Evolutionary conservation across 2,113 vertebrate genomes (phyloP), one percentile per base, ranked within the genome.

Genomic region (Nibea albiflora): DNA sequence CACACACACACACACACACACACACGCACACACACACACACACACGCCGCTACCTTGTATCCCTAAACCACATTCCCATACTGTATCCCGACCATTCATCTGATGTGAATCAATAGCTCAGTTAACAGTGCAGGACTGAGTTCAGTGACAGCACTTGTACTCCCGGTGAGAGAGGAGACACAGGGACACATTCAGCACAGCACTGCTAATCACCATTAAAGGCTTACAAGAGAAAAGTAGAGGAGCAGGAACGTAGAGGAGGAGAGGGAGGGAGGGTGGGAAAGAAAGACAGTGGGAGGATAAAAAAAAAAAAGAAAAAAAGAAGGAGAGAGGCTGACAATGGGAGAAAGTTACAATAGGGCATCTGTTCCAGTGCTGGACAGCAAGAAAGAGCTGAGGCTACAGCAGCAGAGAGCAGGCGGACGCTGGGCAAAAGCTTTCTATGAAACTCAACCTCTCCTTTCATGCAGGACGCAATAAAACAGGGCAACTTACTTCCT

Each of bases 131-230:
- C 83, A 70, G 63, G 80, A 83, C 87, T 63, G 83, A 84, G 65
- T 85, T 88, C 90, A 87, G 85, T 84, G 78, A 77, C 86, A 84
- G 89, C 86, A 83, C 83, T 84, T 86, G 79, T 83, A 62, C 70
- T 80, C 81, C 31, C 64, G 4, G 75, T 47, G 88, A 81, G 81
- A 85, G 76, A 70, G 76, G 71, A 81, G 84, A 90, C 76, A 90
- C 81, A 88, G 81, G 80, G 83, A 71, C 79, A 74, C 77, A 88
- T 83, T 83, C 77, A 90, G 70, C 56, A 76, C 24, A 61, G 73
- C 65, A 72, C 63, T 57, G 74, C 82, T 90, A 87, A 91, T 89
- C 89, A 91, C 80, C 87, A 85, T 90, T 81, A 93, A 92, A 78
- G 87, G 82, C 87, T 91, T 88, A 85, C 84, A 83, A 65, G 86